Evolutionary conservation across 2,888 invertebrate genomes (phyloP).

Genomic region (Amphipoea lucens): DNA sequence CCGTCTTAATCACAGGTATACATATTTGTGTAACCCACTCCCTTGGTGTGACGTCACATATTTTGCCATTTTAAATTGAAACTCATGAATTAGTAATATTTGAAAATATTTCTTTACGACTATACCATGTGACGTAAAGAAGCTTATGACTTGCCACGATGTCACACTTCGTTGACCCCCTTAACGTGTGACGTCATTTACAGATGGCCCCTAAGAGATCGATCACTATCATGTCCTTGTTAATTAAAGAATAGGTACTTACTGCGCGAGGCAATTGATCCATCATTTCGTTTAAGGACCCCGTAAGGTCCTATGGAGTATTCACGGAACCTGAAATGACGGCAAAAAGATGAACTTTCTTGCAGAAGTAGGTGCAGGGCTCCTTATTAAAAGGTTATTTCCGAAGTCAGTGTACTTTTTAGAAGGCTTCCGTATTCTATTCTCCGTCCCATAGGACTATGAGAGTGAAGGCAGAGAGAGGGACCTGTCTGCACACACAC

Average conservation of each 20-base stretch:
- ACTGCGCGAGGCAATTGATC: constrained; percentile 26
- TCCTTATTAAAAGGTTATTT: background rate
- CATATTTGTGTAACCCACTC: no score
- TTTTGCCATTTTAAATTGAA: no score
- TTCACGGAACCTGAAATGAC: constrained; percentile 22
- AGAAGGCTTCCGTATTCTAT: background rate
- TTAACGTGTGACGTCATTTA: background rate
- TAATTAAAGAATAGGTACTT: background rate
- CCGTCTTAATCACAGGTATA: no score
- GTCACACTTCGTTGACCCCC: background rate
- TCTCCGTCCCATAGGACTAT: no score
- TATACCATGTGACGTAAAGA: no score
- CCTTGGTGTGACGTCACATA: no score
- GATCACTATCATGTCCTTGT: background rate
- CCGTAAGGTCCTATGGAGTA: constrained; percentile 4
- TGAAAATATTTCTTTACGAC: no score
- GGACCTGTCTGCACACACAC: no score
- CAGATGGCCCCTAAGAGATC: background rate
- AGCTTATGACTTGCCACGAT: background rate
- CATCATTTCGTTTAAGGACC: fast-evolving
- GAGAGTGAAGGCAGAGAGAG: no score
- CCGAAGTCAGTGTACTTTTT: no score
- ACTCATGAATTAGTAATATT: no score
- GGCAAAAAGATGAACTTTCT: background rate
- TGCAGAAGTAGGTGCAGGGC: background rate